A percentile compares a stretch with the other conserved stretches of the same genome.
Evolutionary conservation across 2,797 vertebrate species (phyloP).

Genomic region (Amphiprion clarkii): DNA sequence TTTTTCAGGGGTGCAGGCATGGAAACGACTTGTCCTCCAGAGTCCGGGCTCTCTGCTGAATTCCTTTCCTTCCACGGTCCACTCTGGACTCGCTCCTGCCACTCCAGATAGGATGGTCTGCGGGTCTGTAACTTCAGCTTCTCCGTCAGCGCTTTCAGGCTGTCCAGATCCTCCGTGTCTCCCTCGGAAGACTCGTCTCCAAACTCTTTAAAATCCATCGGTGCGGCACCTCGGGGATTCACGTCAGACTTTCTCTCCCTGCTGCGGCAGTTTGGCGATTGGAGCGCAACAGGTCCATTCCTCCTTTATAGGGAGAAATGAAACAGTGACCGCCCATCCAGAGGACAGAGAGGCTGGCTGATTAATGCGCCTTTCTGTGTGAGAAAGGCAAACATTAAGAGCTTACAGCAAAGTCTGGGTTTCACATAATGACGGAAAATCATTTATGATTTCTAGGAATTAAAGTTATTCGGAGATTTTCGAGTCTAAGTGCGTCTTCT

Average conservation of each 20-base stretch:
- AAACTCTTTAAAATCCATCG: conserved; percentile 87
- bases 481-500: no score
- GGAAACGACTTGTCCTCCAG: conserved; percentile 34
- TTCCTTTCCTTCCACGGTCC: conserved; percentile 82
- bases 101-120: conserved; percentile 94
- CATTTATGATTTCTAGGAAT: background rate
- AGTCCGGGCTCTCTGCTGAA: background rate
- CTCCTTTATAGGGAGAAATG: conserved; percentile 75
- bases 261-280: conserved; percentile 10
- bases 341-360: conserved; percentile 40
- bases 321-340: conserved; percentile 79
- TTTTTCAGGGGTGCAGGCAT: conserved; percentile 45
- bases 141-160: conserved; percentile 91
- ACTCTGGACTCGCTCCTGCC: conserved; percentile 90
- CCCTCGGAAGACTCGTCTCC: conserved; percentile 81
- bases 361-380: background rate
- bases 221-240: background rate
- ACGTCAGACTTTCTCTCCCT: no score
- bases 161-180: conserved; percentile 87
- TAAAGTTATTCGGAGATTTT: background rate
- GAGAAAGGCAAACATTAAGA: background rate
- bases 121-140: conserved; percentile 95
- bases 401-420: background rate
- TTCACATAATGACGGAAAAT: background rate
- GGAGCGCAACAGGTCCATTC: conserved; percentile 67